Percentiles rank a stretch among this genome's conserved stretches.
These are phyloP conservation scores for Agriotes lineatus DNA, from an alignment of 2,888 invertebrate species.

Conservation along the genomic window DNA sequence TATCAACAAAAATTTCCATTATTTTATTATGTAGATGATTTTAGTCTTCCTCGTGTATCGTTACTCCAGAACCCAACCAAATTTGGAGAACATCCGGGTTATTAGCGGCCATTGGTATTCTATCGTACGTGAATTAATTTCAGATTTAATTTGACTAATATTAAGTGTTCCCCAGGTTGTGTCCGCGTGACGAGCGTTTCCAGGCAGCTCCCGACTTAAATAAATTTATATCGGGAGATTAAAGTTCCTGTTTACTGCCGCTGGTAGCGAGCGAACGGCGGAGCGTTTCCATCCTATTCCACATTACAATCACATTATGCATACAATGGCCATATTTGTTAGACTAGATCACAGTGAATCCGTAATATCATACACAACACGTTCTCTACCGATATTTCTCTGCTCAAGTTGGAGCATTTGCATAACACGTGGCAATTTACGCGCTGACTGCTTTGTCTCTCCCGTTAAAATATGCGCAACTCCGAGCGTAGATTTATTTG, in stretches of 20 bases:
- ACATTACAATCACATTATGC: slow-evolving; percentile 34
- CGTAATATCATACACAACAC: slow-evolving; percentile 40
- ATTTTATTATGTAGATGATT: no score
- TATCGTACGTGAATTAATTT: background rate
- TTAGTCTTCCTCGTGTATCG: no score
- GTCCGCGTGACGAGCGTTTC: background rate
- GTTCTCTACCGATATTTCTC: slow-evolving; percentile 35
- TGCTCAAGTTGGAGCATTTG: slow-evolving; percentile 33
- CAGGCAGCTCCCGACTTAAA: background rate
- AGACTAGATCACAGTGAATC: slow-evolving; percentile 36
- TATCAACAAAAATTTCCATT: no score
- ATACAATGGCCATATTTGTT: slow-evolving; percentile 40
- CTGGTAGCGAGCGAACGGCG: background rate
- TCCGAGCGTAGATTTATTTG: slow-evolving; percentile 37
- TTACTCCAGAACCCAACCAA: background rate
- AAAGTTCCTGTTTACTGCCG: background rate
- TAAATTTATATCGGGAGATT: background rate
- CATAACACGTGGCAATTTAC: slow-evolving; percentile 45
- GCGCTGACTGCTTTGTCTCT: slow-evolving; percentile 35
- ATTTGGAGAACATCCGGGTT: slow-evolving; percentile 5
- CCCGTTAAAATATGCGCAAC: slow-evolving; percentile 35
- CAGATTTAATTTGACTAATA: background rate
- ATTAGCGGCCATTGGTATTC: slow-evolving; percentile 6
- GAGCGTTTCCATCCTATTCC: background rate
- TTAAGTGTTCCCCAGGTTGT: no score